Evolutionary conservation across 1,140 invertebrate genomes (phyloP), one percentile per base, ranked within the genome.

Genomic region (Conus ventricosus): DNA sequence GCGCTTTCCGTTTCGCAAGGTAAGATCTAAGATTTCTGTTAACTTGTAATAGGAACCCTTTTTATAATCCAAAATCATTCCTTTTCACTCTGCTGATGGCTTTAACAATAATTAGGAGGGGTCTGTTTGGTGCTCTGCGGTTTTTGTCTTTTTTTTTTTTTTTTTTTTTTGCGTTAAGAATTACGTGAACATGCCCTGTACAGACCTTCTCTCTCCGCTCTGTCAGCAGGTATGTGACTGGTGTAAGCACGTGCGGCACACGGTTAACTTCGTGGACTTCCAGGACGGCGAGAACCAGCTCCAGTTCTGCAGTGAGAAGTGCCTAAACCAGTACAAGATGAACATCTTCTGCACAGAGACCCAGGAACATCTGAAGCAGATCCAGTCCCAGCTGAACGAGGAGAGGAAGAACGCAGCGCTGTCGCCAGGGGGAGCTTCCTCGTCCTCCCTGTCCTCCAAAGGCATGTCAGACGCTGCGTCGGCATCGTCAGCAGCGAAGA

Each of bases 311-410:
- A 96, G 97, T 87, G 97, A 98, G 94, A 98, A 98, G 96, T 99
- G 98, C 93, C 96, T 98, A 80, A 98, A 98, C 94, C 98, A 98
- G 95, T 99, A 98, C 95, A 98, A 99, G 96, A 98, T 99, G 98
- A 97, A 98, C 93, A 98, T 98, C 90, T 99, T 98, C 94, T 98
- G 98, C 95, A 97, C 97, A 54, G 98, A 98, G 95, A 98, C 98
- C 5, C 97, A 98, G 94, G 97, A 98, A 4, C 98, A 98, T 94
- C 96, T 98, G 75, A 97, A 98, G 93, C 96, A 95, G 78, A 92
- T 95, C 78, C 88, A 92, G 71, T 95, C 95, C 53, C 96, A 94
- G 85, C 94, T 95, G 93, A 95, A 10, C 94, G 96, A 91, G 4
- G 93, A 91, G 71, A 83, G 89, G 81, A 85, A 91, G 67, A 89